These are phyloP conservation scores for Sus cebifrons DNA, from an alignment of 2,797 vertebrate species.

Conservation along the genomic window DNA sequence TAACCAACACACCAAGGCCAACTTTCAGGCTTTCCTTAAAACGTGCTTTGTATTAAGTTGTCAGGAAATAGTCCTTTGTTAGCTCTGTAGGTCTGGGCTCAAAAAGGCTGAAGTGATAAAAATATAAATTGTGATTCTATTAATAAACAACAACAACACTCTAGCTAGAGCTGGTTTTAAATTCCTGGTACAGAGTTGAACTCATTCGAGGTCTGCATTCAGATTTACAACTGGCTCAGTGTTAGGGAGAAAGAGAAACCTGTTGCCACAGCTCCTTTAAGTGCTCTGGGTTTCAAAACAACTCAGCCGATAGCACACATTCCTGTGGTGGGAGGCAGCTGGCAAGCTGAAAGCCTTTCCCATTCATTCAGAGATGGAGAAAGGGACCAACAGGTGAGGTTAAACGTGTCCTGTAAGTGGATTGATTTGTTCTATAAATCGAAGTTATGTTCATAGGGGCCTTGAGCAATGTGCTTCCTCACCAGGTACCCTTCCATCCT, in stretches of 20 bases:
- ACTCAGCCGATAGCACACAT: constrained; percentile 77
- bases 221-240: constrained; percentile 69
- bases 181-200: constrained; percentile 78
- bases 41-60: neutral
- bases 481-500: neutral
- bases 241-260: constrained; percentile 64
- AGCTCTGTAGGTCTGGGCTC: neutral
- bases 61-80: constrained; percentile 62
- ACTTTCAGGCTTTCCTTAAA: constrained; percentile 42
- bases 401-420: constrained; percentile 80
- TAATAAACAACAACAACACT: constrained; percentile 66
- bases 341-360: constrained; percentile 17
- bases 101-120: constrained; percentile 68
- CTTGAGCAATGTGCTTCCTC: neutral
- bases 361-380: constrained; percentile 80
- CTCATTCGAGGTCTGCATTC: constrained; percentile 80
- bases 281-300: constrained; percentile 76
- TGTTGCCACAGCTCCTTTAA: constrained; percentile 84
- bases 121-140: constrained; percentile 27
- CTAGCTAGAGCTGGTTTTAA: constrained; percentile 74
- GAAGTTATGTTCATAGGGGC: constrained; percentile 62
- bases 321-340: constrained; percentile 82
- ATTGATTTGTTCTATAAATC: constrained; percentile 63
- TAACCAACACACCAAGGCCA: constrained; percentile 35
- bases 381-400: constrained; percentile 80